phyloP scores from a whole-genome alignment of 2,888 invertebrate species.

The Mythimna loreyi region DNA sequence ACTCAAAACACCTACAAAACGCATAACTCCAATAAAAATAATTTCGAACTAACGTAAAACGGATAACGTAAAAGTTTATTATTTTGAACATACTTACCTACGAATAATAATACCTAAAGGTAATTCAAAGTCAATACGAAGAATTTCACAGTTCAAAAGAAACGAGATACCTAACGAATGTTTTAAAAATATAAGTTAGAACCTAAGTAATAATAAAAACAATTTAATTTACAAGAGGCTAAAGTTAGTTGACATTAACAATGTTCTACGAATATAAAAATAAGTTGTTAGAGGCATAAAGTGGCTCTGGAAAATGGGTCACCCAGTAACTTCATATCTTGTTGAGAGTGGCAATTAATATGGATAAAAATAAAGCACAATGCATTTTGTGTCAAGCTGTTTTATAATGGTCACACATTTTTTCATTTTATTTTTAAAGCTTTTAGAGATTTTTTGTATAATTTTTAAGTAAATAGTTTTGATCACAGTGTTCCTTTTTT shows the following conservation, averaged over 20 bases:
- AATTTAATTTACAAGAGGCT: neutral
- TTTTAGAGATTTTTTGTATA: neutral
- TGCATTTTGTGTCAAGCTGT: neutral
- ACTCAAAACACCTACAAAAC: too few relatives aligned
- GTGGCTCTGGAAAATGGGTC: constrained; percentile 22
- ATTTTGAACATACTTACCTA: too few relatives aligned
- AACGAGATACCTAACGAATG: too few relatives aligned
- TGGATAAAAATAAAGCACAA: constrained; percentile 23
- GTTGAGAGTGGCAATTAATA: constrained; percentile 21
- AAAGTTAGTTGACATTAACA: neutral
- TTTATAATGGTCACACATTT: neutral
- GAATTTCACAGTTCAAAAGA: too few relatives aligned
- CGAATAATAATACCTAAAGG: too few relatives aligned
- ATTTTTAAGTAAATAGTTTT: neutral
- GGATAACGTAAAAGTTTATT: too few relatives aligned
- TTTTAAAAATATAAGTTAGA: too few relatives aligned
- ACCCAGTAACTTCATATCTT: constrained; percentile 10
- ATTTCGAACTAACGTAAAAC: too few relatives aligned
- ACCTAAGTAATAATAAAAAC: too few relatives aligned
- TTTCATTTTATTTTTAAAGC: neutral
- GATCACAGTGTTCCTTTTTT: neutral
- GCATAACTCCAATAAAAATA: too few relatives aligned
- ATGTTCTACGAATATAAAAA: neutral
- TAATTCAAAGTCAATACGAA: too few relatives aligned
- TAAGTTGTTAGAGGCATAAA: constrained; percentile 8